phyloP scores from a whole-genome alignment of 2,113 vertebrate species.

The Sander lucioperca region DNA sequence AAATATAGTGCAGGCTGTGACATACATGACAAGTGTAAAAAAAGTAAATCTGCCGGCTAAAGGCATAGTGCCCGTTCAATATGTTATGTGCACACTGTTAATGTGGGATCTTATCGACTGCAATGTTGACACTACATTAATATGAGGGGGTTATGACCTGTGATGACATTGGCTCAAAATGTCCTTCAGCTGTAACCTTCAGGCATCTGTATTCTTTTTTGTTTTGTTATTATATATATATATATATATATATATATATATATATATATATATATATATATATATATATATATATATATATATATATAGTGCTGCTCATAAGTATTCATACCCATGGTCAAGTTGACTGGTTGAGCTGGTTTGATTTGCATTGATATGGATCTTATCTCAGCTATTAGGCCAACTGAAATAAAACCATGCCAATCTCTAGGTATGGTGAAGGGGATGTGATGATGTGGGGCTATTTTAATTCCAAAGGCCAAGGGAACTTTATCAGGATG shows the following conservation, averaged over 20 bases:
- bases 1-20: constrained; percentile 1
- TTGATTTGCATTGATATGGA: too few species aligned
- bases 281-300: neutral
- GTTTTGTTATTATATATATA: neutral
- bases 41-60: constrained; percentile 5
- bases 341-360: too few species aligned
- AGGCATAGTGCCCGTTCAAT: constrained; percentile 31
- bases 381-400: too few species aligned
- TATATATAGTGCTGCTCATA: too few species aligned
- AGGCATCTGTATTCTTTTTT: constrained; percentile 5
- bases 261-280: neutral
- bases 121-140: constrained; percentile 48
- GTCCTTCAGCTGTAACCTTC: constrained; percentile 69
- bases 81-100: constrained; percentile 50
- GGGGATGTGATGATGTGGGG: too few species aligned
- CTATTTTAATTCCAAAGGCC: too few species aligned
- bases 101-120: constrained; percentile 68
- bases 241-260: neutral
- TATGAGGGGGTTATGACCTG: constrained; percentile 53
- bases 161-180: constrained; percentile 44
- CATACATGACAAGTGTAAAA: neutral
- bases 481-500: too few species aligned
- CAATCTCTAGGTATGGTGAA: too few species aligned
- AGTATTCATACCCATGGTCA: too few species aligned
- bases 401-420: too few species aligned